Base-by-base conservation (phyloP, 2,113 vertebrate genomes). In the Cervus canadensis region DNA sequence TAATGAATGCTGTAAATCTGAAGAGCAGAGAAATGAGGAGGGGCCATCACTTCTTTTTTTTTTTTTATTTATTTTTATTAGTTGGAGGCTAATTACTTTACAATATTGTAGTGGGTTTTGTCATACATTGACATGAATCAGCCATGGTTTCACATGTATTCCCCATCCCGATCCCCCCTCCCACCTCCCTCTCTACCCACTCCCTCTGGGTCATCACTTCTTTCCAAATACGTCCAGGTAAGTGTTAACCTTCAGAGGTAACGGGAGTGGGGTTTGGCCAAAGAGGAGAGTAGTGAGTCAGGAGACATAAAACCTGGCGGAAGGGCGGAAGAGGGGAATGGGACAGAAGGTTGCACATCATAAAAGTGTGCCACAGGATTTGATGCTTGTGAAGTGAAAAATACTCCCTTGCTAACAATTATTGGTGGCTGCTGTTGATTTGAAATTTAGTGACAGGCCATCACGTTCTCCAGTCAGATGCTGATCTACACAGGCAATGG, bases 371-470 rank as follows among this genome's bases (percentile, higher is more conserved):
- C 56, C 79, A 50, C 48, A 23, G 81, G 82, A 93, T 97, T 67
- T 97, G 97, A 97, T 98, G 96, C 14, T 88, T 98, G 89, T 97
- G 97, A 14, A 91, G 93, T 57, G 95, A 97, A 97, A 78, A 91
- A 48, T 54, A 86, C 25, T 96, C 30, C 48, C 87, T 95, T 97
- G 96, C 90, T 95, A 45, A 89, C 52, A 97, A 92, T 94, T 98
- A 14, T 97, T 84, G 40, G 57, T 89, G 92, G 83, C 85, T 96
- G 92, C 11, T 52, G 92, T 98, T 98, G 98, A 98, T 98, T 97
- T 98, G 98, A 98, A 98, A 98, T 40, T 91, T 97, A 92, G 93
- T 97, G 94, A 98, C 97, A 98, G 98, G 95, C 95, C 97, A 98
- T 3, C 43, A 94, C 97, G 71, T 62, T 97, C 95, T 97, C 81